Percentiles rank a stretch among this genome's conserved stretches.
phyloP scores from a whole-genome alignment of 1,140 invertebrate species.

The Sycophaga agraensis region DNA sequence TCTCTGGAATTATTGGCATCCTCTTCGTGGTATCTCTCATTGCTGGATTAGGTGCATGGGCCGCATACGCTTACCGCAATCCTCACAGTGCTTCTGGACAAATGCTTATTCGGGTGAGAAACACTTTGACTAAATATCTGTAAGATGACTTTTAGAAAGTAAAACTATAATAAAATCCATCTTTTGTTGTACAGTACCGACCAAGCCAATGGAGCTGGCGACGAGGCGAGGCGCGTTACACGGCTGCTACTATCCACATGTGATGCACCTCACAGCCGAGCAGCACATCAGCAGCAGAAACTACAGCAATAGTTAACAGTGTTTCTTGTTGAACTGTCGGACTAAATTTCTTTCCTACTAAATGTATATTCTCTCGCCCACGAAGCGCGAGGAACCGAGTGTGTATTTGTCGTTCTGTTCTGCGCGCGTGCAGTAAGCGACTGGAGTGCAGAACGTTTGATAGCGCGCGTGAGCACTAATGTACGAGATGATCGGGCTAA shows the following conservation, averaged over 20 bases:
- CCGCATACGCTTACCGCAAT: constrained; percentile 91
- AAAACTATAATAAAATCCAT: neutral
- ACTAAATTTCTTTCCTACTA: constrained; percentile 47
- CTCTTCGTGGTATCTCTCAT: constrained; percentile 65
- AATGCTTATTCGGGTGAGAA: constrained; percentile 89
- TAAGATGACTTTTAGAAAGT: neutral
- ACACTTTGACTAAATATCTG: neutral
- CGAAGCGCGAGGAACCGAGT: constrained; percentile 26
- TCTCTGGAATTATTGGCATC: constrained; percentile 69
- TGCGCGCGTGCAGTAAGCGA: too few relatives aligned
- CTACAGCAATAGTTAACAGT: constrained; percentile 37
- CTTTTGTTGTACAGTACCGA: constrained; percentile 74
- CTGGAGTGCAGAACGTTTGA: too few relatives aligned
- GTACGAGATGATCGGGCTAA: too few relatives aligned
- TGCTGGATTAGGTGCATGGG: constrained; percentile 69
- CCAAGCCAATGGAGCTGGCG: constrained; percentile 91
- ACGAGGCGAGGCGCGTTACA: constrained; percentile 85
- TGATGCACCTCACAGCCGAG: constrained; percentile 48
- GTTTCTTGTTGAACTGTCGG: constrained; percentile 42
- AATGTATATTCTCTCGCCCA: constrained; percentile 37
- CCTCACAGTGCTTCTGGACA: constrained; percentile 94
- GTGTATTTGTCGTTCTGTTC: too few relatives aligned
- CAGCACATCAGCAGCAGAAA: neutral
- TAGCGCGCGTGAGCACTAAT: too few relatives aligned
- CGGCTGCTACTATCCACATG: constrained; percentile 91